Percentiles rank a stretch among this genome's conserved stretches.
Conservation (phyloP, 2,888 invertebrate genomes). For the Crepidodera aurea region DNA sequence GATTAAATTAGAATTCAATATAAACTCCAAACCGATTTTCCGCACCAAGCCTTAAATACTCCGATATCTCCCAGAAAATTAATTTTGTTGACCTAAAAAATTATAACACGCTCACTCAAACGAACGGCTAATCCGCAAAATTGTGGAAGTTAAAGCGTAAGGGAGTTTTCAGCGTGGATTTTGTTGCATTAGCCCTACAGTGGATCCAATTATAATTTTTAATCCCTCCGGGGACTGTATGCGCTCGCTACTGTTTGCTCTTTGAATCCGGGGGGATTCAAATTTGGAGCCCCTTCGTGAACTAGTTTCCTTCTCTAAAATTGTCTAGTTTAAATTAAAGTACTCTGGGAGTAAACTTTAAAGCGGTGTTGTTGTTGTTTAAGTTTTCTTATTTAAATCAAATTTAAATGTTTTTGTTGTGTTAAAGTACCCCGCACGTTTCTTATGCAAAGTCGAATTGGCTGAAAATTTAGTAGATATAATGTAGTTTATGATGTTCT, state of each 20-base stretch:
- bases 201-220: slow-evolving; percentile 62
- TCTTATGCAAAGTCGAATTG: too few species aligned
- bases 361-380: too few species aligned
- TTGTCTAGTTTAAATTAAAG: slow-evolving; percentile 8
- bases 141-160: slow-evolving; percentile 36
- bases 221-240: slow-evolving; percentile 57
- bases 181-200: slow-evolving; percentile 44
- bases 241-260: slow-evolving; percentile 55
- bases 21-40: too few species aligned
- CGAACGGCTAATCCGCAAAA: slow-evolving; percentile 39
- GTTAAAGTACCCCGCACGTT: too few species aligned
- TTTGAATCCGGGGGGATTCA: slow-evolving; percentile 23
- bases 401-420: too few species aligned
- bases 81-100: slow-evolving; percentile 30
- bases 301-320: slow-evolving; percentile 7
- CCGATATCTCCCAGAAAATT: slow-evolving; percentile 17
- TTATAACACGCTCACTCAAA: slow-evolving; percentile 20
- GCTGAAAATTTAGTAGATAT: too few species aligned
- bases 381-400: too few species aligned
- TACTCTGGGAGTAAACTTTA: neutral
- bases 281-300: neutral
- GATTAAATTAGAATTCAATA: too few species aligned
- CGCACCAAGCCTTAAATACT: too few species aligned
- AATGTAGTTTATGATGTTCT: too few species aligned
- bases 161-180: slow-evolving; percentile 32